Percentiles rank a stretch among this genome's conserved stretches.
phyloP scores from a whole-genome alignment of 2,888 invertebrate species.

The Nesidiocoris tenuis region DNA sequence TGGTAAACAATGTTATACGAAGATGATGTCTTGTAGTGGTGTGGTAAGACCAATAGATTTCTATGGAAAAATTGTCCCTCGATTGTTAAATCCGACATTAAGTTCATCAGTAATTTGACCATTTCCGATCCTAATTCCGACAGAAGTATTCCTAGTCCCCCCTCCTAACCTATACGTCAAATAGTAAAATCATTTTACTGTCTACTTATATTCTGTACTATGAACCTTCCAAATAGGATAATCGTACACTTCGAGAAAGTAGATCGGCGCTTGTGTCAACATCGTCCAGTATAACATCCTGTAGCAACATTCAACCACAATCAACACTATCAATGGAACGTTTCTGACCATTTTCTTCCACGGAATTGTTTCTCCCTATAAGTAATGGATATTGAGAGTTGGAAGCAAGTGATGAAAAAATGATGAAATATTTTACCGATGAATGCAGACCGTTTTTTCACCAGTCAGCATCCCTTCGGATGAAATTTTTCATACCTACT shows the following conservation, averaged over 20 bases:
- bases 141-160: too few relatives aligned
- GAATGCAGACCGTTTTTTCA: background rate
- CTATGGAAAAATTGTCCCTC: too few relatives aligned
- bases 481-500: too few relatives aligned
- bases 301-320: conserved; percentile 1
- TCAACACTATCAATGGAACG: background rate
- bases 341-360: conserved; percentile 27
- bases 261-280: conserved; percentile 13
- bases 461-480: background rate
- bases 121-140: too few relatives aligned
- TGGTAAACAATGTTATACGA: too few relatives aligned
- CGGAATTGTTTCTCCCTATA: conserved; percentile 1
- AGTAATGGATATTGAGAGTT: background rate
- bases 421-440: background rate
- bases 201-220: too few relatives aligned
- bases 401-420: background rate
- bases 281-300: conserved; percentile 12
- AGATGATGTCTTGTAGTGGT: too few relatives aligned
- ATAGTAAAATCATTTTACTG: too few relatives aligned
- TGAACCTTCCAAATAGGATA: conserved; percentile 28
- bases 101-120: too few relatives aligned
- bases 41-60: too few relatives aligned
- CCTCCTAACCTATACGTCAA: too few relatives aligned
- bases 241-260: conserved; percentile 7
- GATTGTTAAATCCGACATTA: too few relatives aligned